Percentiles rank a stretch among this genome's conserved stretches.
phyloP scores from a whole-genome alignment of 53 echinoderm and acorn worm species.

The Apostichopus leukothele region DNA sequence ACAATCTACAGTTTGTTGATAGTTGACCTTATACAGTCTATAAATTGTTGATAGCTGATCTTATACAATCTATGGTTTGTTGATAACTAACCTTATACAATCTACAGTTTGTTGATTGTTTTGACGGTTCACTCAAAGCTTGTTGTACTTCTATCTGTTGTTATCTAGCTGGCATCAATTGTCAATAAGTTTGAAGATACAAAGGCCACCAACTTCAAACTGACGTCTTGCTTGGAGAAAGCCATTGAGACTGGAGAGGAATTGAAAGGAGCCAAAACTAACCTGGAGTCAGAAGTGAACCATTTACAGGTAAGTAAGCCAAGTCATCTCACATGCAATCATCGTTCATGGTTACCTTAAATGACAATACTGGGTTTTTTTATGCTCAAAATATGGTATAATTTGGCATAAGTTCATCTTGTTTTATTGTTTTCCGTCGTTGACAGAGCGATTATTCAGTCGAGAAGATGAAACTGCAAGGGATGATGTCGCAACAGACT shows the following conservation, averaged over 20 bases:
- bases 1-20: too few species aligned
- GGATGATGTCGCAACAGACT: conserved; percentile 91
- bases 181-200: conserved; percentile 63
- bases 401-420: too few species aligned
- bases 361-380: too few species aligned
- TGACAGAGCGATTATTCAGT: conserved; percentile 71
- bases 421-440: background rate
- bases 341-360: too few species aligned
- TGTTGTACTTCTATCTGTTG: background rate
- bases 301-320: conserved; percentile 61
- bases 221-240: conserved; percentile 82
- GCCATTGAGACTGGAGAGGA: conserved; percentile 84
- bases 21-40: too few species aligned
- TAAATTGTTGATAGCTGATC: too few species aligned
- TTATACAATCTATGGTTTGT: too few species aligned
- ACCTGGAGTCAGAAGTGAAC: conserved; percentile 80
- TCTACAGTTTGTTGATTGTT: background rate
- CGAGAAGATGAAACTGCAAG: conserved; percentile 80
- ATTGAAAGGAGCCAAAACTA: conserved; percentile 71
- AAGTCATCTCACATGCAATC: too few species aligned
- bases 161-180: conserved; percentile 61
- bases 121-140: background rate
- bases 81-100: background rate
- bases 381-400: too few species aligned
- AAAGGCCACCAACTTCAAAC: conserved; percentile 78